These are phyloP conservation scores for Phyllostomus hastatus DNA, from an alignment of 2,113 vertebrate genomes.

Conservation along the genomic window DNA sequence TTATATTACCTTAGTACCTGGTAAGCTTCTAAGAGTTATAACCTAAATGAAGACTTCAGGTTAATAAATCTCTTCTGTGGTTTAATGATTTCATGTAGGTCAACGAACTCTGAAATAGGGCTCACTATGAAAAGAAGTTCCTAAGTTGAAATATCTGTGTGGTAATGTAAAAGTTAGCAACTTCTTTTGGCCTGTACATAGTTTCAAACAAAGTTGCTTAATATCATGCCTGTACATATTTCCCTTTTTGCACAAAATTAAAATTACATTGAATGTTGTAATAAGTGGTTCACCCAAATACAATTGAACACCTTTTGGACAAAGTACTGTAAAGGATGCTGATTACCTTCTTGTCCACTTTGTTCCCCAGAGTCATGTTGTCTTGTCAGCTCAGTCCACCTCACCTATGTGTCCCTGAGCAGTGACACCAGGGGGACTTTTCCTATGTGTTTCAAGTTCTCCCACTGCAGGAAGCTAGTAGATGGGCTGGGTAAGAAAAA, in stretches of 20 bases:
- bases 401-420: neutral
- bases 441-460: neutral
- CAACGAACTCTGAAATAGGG: neutral
- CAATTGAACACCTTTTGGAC: neutral
- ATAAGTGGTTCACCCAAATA: neutral
- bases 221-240: neutral
- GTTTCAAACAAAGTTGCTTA: neutral
- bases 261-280: neutral
- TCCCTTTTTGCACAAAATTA: neutral
- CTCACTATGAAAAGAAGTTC: neutral
- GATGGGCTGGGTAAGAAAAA: neutral
- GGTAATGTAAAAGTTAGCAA: neutral
- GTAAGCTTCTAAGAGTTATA: neutral
- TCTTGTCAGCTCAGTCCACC: neutral
- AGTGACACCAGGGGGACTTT: neutral
- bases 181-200: neutral
- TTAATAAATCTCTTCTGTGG: constrained; percentile 29
- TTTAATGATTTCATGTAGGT: constrained; percentile 31
- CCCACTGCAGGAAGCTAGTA: neutral
- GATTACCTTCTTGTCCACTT: neutral
- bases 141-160: constrained; percentile 4
- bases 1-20: neutral
- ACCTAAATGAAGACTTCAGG: constrained; percentile 37
- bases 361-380: neutral
- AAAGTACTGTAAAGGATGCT: neutral